Evolutionary conservation across 2,888 invertebrate species (phyloP).

Genomic region (Drosophila meridiana): DNA sequence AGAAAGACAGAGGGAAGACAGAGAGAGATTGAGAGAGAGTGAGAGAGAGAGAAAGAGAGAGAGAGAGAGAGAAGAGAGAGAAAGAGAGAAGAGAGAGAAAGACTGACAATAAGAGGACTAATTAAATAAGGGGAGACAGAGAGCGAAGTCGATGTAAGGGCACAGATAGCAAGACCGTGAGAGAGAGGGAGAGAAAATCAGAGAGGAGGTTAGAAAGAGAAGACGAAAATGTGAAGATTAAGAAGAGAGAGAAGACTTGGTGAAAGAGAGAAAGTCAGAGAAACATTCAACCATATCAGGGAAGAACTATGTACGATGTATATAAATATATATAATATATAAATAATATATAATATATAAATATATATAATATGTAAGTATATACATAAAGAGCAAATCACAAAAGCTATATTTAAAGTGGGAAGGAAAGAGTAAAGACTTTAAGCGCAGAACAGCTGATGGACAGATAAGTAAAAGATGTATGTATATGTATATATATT

Average conservation of each 20-base stretch:
- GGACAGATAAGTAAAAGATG: not conserved
- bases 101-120: too few species aligned
- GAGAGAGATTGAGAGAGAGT: not conserved
- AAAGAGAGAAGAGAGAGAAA: too few species aligned
- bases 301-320: too few species aligned
- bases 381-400: not conserved
- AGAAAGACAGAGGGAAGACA: not conserved
- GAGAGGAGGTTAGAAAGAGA: not conserved
- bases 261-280: not conserved
- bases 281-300: too few species aligned
- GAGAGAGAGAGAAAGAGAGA: not conserved
- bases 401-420: not conserved
- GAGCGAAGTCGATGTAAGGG: too few species aligned
- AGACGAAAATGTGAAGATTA: too few species aligned
- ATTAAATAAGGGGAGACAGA: too few species aligned
- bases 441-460: too few species aligned
- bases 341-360: too few species aligned
- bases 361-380: too few species aligned
- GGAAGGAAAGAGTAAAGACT: not conserved
- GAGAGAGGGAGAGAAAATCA: not conserved
- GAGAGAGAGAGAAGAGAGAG: too few species aligned
- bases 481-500: not conserved
- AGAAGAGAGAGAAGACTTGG: not conserved
- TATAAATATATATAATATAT: too few species aligned
- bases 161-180: not conserved